Percentiles rank a stretch among this genome's conserved stretches.
Conservation (phyloP, 2,797 vertebrate genomes). For the Cossypha polioptera region DNA sequence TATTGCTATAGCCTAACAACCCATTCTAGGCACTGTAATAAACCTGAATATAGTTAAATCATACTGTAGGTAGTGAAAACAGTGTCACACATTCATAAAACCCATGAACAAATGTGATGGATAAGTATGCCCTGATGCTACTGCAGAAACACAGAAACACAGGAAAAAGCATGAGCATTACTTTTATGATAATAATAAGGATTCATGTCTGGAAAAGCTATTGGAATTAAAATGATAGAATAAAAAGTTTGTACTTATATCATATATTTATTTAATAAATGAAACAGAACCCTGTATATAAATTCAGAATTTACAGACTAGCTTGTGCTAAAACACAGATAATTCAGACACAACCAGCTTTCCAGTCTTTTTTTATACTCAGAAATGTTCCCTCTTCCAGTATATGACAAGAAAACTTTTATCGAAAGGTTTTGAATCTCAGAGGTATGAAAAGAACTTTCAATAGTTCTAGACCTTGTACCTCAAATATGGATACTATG, state of each 20-base stretch:
- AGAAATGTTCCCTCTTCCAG: not conserved
- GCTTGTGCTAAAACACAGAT: not conserved
- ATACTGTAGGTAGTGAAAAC: not conserved
- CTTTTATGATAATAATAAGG: not conserved
- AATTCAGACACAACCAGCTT: not conserved
- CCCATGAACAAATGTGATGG: not conserved
- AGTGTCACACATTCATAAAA: not conserved
- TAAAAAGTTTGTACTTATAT: not conserved
- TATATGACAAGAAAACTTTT: not conserved
- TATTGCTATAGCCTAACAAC: not conserved
- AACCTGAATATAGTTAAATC: constrained; percentile 7
- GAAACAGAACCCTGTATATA: not conserved
- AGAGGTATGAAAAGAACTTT: not conserved
- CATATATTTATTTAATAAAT: not conserved
- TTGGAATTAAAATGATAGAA: not conserved
- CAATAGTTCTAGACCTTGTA: not conserved
- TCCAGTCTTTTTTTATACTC: not conserved
- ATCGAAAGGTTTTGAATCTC: not conserved
- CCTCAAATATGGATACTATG: not conserved
- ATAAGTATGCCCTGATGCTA: not conserved
- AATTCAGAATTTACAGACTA: not conserved
- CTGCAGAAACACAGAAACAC: not conserved
- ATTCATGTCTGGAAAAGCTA: not conserved
- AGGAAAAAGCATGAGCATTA: not conserved
- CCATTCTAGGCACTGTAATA: not conserved